phyloP scores from a whole-genome alignment of 2,797 vertebrate species.

The Fratercula arctica region DNA sequence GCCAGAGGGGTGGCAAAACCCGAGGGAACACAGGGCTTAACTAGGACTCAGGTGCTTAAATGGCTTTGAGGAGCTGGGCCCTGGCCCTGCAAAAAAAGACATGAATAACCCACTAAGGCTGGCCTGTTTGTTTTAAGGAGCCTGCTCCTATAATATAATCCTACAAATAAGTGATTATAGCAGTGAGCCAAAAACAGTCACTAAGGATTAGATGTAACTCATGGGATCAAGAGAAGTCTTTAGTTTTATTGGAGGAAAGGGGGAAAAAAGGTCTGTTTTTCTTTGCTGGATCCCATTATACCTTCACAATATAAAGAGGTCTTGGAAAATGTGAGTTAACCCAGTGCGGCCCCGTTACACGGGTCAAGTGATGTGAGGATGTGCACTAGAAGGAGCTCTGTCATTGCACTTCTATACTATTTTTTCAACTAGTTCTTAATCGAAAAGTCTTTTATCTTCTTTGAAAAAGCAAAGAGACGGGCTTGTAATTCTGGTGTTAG shows the following conservation, averaged over 20 bases:
- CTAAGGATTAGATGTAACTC: not conserved
- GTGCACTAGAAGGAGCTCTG: not conserved
- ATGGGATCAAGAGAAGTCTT: not conserved
- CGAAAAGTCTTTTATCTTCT: not conserved
- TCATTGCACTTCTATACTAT: not conserved
- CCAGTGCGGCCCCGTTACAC: not conserved
- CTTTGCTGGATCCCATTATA: not conserved
- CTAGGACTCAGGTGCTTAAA: not conserved
- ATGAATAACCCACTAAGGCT: not conserved
- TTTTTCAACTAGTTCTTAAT: not conserved
- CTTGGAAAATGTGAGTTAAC: not conserved
- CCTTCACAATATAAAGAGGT: not conserved
- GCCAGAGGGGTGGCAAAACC: not conserved
- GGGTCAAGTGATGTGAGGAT: not conserved
- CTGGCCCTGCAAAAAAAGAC: not conserved
- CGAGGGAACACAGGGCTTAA: not conserved
- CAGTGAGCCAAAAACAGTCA: not conserved
- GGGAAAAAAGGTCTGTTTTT: not conserved
- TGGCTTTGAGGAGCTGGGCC: not conserved
- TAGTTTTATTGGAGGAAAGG: not conserved
- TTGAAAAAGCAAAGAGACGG: not conserved
- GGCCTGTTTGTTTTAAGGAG: not conserved
- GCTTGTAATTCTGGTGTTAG: not conserved
- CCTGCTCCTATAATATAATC: not conserved
- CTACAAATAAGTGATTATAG: not conserved